Evolutionary conservation across 2,113 vertebrate species (phyloP).

Genomic region (Octodon degus): DNA sequence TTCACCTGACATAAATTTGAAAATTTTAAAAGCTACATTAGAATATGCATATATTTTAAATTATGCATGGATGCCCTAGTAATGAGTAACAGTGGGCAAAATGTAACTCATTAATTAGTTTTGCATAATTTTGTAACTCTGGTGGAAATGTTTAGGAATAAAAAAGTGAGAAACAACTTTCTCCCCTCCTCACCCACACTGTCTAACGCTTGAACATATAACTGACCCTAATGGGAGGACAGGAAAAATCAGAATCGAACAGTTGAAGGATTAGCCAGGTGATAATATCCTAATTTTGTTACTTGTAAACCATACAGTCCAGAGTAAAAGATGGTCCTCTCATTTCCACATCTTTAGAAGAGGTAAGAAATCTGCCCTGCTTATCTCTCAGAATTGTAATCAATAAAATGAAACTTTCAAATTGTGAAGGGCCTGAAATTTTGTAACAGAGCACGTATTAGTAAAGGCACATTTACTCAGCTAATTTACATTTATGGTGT

Average conservation of each 20-base stretch:
- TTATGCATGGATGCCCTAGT: neutral
- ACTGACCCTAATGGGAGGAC: neutral
- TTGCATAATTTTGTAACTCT: conserved; percentile 30
- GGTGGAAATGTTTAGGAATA: neutral
- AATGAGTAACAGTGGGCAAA: neutral
- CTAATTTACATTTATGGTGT: conserved; percentile 12
- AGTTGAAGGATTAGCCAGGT: neutral
- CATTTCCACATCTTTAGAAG: conserved; percentile 5
- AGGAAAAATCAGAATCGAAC: neutral
- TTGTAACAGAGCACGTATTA: neutral
- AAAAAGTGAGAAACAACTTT: neutral
- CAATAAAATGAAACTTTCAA: conserved; percentile 17
- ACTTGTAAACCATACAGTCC: neutral
- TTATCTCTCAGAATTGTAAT: neutral
- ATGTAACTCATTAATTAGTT: neutral
- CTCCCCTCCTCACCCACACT: too few species aligned
- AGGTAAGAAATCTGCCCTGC: neutral
- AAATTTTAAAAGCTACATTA: conserved; percentile 14
- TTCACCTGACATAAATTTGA: neutral
- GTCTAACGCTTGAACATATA: neutral
- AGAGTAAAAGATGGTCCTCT: neutral
- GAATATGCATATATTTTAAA: neutral
- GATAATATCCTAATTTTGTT: neutral
- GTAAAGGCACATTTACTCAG: conserved; percentile 2
- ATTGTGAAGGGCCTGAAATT: conserved; percentile 16